phyloP scores from a whole-genome alignment of 2,797 vertebrate genomes.

The Tamandua tetradactyla region DNA sequence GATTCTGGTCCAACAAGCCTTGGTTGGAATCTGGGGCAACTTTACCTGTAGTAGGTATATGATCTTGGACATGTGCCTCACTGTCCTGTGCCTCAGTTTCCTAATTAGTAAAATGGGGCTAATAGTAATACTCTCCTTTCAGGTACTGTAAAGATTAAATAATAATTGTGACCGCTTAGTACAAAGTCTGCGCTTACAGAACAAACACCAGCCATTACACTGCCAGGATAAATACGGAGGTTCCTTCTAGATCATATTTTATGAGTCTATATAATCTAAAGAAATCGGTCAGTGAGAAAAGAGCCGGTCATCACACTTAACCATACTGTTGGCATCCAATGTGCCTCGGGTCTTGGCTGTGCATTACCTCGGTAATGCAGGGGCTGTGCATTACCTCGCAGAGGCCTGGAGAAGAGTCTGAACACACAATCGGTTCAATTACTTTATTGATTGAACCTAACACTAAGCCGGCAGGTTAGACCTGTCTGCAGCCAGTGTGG shows the following conservation, averaged over 20 bases:
- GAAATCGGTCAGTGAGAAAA: not conserved
- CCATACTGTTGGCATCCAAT: not conserved
- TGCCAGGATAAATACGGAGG: not conserved
- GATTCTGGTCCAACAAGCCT: not conserved
- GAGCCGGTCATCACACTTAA: not conserved
- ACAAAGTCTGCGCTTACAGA: not conserved
- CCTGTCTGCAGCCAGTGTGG: not conserved
- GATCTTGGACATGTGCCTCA: not conserved
- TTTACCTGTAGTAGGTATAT: not conserved
- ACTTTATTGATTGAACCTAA: constrained; percentile 23
- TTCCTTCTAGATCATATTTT: not conserved
- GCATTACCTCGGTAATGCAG: not conserved
- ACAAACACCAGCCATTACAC: not conserved
- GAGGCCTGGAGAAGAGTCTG: not conserved
- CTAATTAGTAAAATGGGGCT: not conserved
- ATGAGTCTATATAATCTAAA: constrained; percentile 16
- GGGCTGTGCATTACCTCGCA: not conserved
- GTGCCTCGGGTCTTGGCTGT: not conserved
- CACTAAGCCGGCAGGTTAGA: not conserved
- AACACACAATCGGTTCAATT: not conserved
- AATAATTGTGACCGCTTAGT: not conserved
- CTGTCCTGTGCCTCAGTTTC: not conserved
- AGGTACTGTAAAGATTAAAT: not conserved
- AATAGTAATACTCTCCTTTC: not conserved
- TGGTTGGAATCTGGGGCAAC: not conserved